A percentile compares a stretch with the other conserved stretches of the same genome.
Evolutionary conservation across 2,797 vertebrate genomes (phyloP).

Genomic region (Saxicola maurus): DNA sequence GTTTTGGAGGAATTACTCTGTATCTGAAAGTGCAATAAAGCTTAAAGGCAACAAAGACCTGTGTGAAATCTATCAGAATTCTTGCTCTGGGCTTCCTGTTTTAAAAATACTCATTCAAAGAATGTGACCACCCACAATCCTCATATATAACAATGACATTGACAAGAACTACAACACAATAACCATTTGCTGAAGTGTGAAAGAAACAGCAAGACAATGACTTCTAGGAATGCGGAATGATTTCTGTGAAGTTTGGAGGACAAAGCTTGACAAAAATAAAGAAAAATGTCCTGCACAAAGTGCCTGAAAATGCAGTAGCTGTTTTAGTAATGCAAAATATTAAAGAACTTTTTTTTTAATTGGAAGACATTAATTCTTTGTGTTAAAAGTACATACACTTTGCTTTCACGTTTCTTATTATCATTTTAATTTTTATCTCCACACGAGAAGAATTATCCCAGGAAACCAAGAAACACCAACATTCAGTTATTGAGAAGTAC

Average conservation of each 20-base stretch:
- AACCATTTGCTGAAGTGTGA: slow-evolving; percentile 37
- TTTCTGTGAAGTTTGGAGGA: slow-evolving; percentile 13
- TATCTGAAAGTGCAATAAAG: neutral
- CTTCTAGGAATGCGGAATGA: neutral
- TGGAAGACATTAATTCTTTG: neutral
- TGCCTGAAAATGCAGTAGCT: neutral
- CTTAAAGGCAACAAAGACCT: neutral
- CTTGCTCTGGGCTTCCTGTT: neutral
- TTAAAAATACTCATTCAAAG: slow-evolving; percentile 20
- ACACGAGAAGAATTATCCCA: neutral
- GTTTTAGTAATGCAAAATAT: neutral
- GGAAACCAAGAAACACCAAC: neutral
- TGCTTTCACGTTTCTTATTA: neutral
- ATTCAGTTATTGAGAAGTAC: neutral
- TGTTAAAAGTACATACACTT: neutral
- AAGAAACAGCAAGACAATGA: slow-evolving; percentile 19
- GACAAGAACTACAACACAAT: slow-evolving; percentile 31
- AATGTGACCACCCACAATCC: slow-evolving; percentile 45
- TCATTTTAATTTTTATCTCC: neutral
- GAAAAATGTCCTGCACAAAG: neutral
- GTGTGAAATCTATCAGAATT: neutral
- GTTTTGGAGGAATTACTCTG: neutral
- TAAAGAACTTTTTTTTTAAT: neutral
- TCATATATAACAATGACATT: slow-evolving; percentile 7
- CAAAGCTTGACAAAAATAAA: neutral